A percentile compares a stretch with the other conserved stretches of the same genome.
Evolutionary conservation across 2,797 vertebrate genomes (phyloP).

Genomic region (Xiphorhynchus erythropygius): DNA sequence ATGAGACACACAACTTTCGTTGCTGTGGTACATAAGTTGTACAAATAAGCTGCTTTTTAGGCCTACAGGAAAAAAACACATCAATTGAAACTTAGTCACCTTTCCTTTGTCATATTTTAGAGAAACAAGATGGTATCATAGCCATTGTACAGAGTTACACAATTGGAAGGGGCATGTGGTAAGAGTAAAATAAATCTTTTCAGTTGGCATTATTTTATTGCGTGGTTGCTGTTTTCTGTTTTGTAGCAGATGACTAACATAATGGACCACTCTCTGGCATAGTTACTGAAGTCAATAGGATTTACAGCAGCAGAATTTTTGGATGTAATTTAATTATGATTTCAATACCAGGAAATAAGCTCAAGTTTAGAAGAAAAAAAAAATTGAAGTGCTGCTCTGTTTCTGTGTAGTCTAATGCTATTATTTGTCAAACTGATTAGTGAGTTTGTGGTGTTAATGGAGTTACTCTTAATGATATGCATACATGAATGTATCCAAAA

Average conservation of each 20-base stretch:
- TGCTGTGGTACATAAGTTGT: neutral
- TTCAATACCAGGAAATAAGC: conserved; percentile 52
- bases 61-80: neutral
- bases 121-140: neutral
- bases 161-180: neutral
- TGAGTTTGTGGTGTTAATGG: neutral
- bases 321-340: conserved; percentile 9
- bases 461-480: neutral
- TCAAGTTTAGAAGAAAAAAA: neutral
- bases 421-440: conserved; percentile 3
- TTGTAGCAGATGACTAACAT: neutral
- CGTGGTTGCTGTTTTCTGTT: neutral
- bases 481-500: neutral
- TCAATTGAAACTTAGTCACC: neutral
- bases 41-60: neutral
- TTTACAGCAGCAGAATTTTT: conserved; percentile 19
- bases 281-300: neutral
- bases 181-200: neutral
- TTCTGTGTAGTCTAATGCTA: neutral
- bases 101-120: neutral
- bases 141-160: neutral
- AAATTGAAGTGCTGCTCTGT: neutral
- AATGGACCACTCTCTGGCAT: neutral
- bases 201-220: neutral
- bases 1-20: neutral